Conservation (phyloP, 1,140 invertebrate genomes). For the Drosophila kikkawai region DNA sequence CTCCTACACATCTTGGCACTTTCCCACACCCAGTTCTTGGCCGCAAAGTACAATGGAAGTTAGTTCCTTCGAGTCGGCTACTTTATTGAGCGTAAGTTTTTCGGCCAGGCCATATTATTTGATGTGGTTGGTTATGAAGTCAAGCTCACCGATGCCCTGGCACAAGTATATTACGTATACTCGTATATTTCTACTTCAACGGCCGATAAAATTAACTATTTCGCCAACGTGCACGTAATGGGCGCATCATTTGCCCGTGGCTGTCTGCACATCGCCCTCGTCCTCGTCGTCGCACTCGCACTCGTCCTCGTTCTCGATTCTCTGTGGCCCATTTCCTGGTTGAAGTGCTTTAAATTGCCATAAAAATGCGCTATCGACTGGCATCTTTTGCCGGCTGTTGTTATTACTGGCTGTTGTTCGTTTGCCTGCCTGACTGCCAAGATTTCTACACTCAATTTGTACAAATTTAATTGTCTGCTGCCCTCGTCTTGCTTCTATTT, state of each 20-base stretch:
- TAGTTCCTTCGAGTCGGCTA: slow-evolving; percentile 77
- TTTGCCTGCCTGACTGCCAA: slow-evolving; percentile 56
- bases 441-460: slow-evolving; percentile 83
- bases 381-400: slow-evolving; percentile 51
- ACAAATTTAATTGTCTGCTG: slow-evolving; percentile 82
- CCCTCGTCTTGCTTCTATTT: slow-evolving; percentile 58
- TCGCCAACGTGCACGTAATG: slow-evolving; percentile 74
- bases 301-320: not conserved
- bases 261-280: slow-evolving; percentile 35
- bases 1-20: slow-evolving; percentile 15
- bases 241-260: slow-evolving; percentile 72
- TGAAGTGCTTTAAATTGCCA: slow-evolving; percentile 78
- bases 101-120: slow-evolving; percentile 67
- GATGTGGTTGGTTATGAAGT: slow-evolving; percentile 80
- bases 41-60: slow-evolving; percentile 71
- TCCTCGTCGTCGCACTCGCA: slow-evolving; percentile 10
- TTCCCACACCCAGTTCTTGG: slow-evolving; percentile 1
- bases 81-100: slow-evolving; percentile 82
- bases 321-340: slow-evolving; percentile 65
- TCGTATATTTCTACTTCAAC: slow-evolving; percentile 72
- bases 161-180: slow-evolving; percentile 60
- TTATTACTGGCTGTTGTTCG: slow-evolving; percentile 42
- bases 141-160: slow-evolving; percentile 27
- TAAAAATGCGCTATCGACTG: slow-evolving; percentile 77
- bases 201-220: slow-evolving; percentile 81